Evolutionary conservation across 2,797 vertebrate genomes (phyloP), one percentile per base, ranked within the genome.

Genomic region (Hipposideros larvatus): DNA sequence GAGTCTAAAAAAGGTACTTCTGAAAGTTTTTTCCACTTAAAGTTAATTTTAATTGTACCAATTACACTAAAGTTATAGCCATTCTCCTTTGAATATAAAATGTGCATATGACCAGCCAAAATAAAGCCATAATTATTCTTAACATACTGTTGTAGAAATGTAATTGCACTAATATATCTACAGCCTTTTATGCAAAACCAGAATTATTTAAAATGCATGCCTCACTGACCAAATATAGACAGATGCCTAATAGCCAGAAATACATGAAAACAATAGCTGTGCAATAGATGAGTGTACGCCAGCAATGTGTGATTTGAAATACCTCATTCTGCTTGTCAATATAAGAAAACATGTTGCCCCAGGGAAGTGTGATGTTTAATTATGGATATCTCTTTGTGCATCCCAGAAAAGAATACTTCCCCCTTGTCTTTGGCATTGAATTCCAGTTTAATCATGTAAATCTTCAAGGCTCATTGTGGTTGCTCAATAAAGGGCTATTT

Each of bases 321-420:
- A 65, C 78, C 85, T 97, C 41, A 57, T 98, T 98, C 98, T 97
- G 63, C 94, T 98, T 59, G 78, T 98, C 96, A 94, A n/a, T 96
- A 90, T 63, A 97, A 98, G 97, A 95, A 98, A 98, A 96, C 82
- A 80, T 31, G 66, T 59, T 93, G 85, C 94, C 79, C 86, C 70
- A 31, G 95, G 92, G 92, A 98, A 90, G 86, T 95, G 70, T 97
- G 86, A 78, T 97, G 89, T 93, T 98, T 97, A 92, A 71, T 98
- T 97, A 98, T 34, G 24, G 84, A 48, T 95, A 84, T 78, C 51
- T 61, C 86, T 98, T 96, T 95, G 93, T 97, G 93, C 83, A 48
- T 95, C 92, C 89, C 61, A 96, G 68, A 41, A 87, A 93, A 78
- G 82, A 83, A 91, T 68, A 43, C 71, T 80, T 95, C 75, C 74